These are phyloP conservation scores for Atta texana DNA, from an alignment of 1,140 invertebrate species.

Conservation along the genomic window DNA sequence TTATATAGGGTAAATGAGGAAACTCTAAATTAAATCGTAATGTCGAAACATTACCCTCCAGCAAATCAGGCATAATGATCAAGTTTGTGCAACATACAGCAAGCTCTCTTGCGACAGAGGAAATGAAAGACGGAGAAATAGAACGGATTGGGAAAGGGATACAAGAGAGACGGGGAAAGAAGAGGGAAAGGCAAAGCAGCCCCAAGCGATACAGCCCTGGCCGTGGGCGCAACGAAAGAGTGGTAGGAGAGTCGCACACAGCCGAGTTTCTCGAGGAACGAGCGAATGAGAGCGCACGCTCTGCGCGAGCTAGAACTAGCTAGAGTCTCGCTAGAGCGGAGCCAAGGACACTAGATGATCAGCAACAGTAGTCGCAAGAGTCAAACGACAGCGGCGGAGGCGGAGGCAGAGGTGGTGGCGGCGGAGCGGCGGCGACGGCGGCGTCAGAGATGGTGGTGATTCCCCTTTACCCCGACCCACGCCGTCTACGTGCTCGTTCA, in stretches of 20 bases:
- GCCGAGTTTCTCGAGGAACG: constrained; percentile 66
- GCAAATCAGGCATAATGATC: neutral
- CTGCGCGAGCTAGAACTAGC: constrained; percentile 76
- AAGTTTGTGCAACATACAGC: neutral
- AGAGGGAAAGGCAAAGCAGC: constrained; percentile 57
- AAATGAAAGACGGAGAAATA: constrained; percentile 5
- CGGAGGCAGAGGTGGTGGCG: constrained; percentile 56
- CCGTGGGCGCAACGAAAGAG: constrained; percentile 69
- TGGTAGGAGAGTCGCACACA: constrained; percentile 65
- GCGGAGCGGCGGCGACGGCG: neutral
- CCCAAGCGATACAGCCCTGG: constrained; percentile 76
- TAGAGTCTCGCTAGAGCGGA: constrained; percentile 77
- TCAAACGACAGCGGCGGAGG: constrained; percentile 24
- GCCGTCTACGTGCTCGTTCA: constrained; percentile 70
- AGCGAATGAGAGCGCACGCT: constrained; percentile 55
- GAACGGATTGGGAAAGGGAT: neutral
- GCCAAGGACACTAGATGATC: constrained; percentile 79
- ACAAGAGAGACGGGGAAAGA: neutral
- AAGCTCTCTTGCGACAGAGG: constrained; percentile 22
- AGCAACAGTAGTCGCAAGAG: constrained; percentile 58
- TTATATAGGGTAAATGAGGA: neutral
- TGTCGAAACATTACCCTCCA: neutral
- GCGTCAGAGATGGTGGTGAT: constrained; percentile 61
- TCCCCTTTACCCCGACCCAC: constrained; percentile 81
- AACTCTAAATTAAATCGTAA: neutral